Base-by-base conservation (phyloP, 2,888 invertebrate species). In the Eupithecia exiguata region DNA sequence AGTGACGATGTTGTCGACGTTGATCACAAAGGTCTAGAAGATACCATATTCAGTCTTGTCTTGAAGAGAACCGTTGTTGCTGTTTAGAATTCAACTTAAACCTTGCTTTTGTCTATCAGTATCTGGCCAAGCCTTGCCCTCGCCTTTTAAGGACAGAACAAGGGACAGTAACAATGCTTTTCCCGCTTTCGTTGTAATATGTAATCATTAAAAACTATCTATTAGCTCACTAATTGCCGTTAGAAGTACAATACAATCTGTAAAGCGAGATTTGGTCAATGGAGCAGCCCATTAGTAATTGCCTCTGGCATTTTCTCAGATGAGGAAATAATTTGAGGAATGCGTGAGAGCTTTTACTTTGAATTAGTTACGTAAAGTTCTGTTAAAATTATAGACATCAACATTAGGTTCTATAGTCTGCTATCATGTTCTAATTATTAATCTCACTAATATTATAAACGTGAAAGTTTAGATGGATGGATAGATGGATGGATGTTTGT, bases 301-400 rank as follows among this genome's bases (percentile, higher is more conserved):
- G 75, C 75, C 75, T 58, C 69, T 71, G 72, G 75, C 75, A 69
- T 69, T 76, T 73, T 71, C 69, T 69, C 58, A 63, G 46, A 71
- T 71, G 71, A 66, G 69, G 73, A 70, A 75, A 72, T 76, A 70
- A 36, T 38, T 40, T 68, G n/a, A 25, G 40, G 70, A 72, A 75
- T 70, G 70, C 75, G 70, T 73, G 68, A 71, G 68, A 69, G 66
- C 53, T 72, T 72, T 67, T 68, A 66, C 38, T 66, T 66, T 66
- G 40, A 40, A 40, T 43, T 30, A 3, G 30, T 1, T 66, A 40
- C 66, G 40, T 9, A 38, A 65, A 65, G 38, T n/a, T 58, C 14
- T 10, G 62, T 36, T 36, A 35, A 38, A 35, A 38, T 65, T 38
- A 36, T n/a, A 18, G 0, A 65, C 16, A 38, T 36, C 36, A 38